These are phyloP conservation scores for Mastomys natalensis DNA, from an alignment of 2,113 vertebrate species.

Conservation along the genomic window DNA sequence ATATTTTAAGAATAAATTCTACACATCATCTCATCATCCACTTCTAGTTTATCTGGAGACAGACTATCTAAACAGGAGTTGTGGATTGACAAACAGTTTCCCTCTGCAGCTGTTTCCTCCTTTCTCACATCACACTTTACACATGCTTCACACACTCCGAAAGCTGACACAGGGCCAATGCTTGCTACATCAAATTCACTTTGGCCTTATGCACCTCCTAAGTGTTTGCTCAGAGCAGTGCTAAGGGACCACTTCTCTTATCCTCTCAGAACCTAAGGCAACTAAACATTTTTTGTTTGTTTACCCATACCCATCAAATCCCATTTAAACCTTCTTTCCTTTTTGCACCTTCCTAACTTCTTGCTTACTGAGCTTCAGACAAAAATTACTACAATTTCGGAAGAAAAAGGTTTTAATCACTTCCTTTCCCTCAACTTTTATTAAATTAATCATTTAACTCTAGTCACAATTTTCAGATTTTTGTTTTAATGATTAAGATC, in stretches of 20 bases:
- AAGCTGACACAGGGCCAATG: neutral
- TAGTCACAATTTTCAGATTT: neutral
- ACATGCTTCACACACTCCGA: slow-evolving; percentile 39
- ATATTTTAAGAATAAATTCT: neutral
- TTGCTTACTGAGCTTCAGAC: slow-evolving; percentile 6
- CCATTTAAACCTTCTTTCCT: neutral
- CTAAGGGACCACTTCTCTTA: neutral
- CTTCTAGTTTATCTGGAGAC: neutral
- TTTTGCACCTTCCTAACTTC: neutral
- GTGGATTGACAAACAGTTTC: neutral
- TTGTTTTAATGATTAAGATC: slow-evolving; percentile 24
- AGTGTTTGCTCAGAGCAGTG: neutral
- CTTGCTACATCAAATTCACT: slow-evolving; percentile 44
- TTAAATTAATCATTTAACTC: slow-evolving; percentile 10
- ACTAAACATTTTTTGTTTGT: neutral
- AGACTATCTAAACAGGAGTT: neutral
- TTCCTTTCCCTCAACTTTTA: neutral
- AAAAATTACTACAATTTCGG: neutral
- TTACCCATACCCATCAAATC: neutral
- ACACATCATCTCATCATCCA: neutral
- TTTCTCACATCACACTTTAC: slow-evolving; percentile 42
- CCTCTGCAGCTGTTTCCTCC: slow-evolving; percentile 49
- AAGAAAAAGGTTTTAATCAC: neutral
- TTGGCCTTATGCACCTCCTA: neutral
- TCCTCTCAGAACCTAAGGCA: neutral